Percentiles rank a stretch among this genome's conserved stretches.
Evolutionary conservation across 2,113 vertebrate species (phyloP).

Genomic region (Cygnus atratus): DNA sequence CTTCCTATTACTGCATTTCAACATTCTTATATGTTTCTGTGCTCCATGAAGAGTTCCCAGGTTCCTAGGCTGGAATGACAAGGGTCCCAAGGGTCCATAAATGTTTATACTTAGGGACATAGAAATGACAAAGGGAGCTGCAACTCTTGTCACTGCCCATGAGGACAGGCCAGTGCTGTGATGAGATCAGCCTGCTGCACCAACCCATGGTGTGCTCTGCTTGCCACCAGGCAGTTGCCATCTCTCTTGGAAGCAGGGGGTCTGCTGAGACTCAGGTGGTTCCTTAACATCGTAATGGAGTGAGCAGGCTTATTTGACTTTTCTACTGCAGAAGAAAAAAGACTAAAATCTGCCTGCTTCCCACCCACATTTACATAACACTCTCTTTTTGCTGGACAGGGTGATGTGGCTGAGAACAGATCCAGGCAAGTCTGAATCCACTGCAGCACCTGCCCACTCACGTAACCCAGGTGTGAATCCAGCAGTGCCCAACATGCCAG

Average conservation of each 20-base stretch:
- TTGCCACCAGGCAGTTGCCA: background rate
- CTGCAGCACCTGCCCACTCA: background rate
- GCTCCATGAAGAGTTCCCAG: background rate
- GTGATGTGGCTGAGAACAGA: background rate
- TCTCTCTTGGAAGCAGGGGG: background rate
- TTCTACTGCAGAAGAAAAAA: background rate
- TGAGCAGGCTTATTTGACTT: background rate
- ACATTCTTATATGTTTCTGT: background rate
- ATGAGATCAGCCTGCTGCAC: too few species aligned
- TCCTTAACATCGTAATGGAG: background rate
- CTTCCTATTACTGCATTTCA: background rate
- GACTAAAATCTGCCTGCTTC: background rate
- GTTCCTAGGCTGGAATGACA: background rate
- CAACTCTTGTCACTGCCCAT: background rate
- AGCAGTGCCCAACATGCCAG: background rate
- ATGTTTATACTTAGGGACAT: background rate
- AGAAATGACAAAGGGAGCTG: background rate
- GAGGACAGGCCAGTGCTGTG: background rate
- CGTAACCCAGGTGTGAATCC: background rate
- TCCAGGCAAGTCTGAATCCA: background rate
- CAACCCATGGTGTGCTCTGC: fast-evolving
- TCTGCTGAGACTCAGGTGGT: background rate
- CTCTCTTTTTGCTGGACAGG: background rate
- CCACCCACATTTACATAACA: background rate
- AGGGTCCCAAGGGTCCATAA: background rate